Base-by-base conservation (phyloP, 2,888 invertebrate genomes). In the Chrysotoxum bicinctum region DNA sequence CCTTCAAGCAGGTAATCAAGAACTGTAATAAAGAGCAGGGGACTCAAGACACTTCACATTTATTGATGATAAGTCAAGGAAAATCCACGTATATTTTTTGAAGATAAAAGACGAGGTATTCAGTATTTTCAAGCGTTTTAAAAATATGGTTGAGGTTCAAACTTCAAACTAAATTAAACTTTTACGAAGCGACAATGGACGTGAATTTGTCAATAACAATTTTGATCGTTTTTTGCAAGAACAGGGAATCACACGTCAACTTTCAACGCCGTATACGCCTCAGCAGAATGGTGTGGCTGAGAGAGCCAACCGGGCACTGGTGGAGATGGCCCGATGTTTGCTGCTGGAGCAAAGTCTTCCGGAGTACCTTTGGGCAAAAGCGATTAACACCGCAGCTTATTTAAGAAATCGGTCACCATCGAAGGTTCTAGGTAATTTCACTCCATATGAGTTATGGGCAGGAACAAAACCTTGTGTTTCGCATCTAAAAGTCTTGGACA, bases 321-420 rank as follows among this genome's bases (percentile, higher is more conserved):
- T 89, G 16, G 88, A 89, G 54, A 85, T 86, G 64, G 89, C 89
- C 23, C 23, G 50, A 23, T 50, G 50, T 2, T 23, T 50, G n/a
- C 23, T 50, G 23, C 9, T 48, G 21, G 21, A 48, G 21, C 48
- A 48, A 12, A 48, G 12, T 10, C 48, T 48, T 3, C 50, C 50
- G n/a, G 26, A 50, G 26, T 50, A 50, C 50, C 26, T 50, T 12
- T 50, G 50, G 50, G 26, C 50, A 14, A 26, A 26, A 50, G 50
- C 23, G 6, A 50, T 50, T 2, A 26, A 23, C 5, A 14, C 50
- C 14, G 50, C 50, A 0, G 50, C 14, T 26, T 50, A 50, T 14
- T 7, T 50, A 12, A 50, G 50, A 12, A n/a, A n/a, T n/a, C n/a
- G n/a, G n/a, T n/a, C n/a, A n/a, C n/a, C n/a, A n/a, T n/a, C n/a